Percentiles rank a stretch among this genome's conserved stretches.
Conservation (phyloP, 2,113 vertebrate species). For the Panthera uncia region DNA sequence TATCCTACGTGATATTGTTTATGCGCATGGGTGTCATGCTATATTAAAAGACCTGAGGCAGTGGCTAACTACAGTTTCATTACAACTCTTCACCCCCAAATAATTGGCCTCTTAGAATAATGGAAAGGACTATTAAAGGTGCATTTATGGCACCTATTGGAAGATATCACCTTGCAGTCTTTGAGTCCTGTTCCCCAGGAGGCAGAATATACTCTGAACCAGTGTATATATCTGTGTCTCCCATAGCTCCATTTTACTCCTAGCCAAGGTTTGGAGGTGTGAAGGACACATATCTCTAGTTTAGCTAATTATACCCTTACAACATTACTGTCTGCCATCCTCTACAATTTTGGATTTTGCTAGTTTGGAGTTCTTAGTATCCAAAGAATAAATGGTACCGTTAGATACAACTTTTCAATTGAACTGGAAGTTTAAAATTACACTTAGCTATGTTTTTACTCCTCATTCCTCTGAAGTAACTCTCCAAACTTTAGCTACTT, state of each 20-base stretch:
- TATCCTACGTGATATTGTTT: background rate
- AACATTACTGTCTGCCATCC: background rate
- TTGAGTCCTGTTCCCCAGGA: background rate
- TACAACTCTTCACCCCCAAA: background rate
- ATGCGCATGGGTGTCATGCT: background rate
- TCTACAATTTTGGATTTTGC: background rate
- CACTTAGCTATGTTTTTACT: background rate
- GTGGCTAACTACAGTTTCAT: background rate
- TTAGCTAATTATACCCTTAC: background rate
- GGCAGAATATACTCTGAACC: background rate
- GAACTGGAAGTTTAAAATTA: background rate
- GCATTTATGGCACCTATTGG: background rate
- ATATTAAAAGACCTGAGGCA: background rate
- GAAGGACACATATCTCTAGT: background rate
- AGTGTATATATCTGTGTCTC: background rate
- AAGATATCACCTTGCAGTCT: background rate
- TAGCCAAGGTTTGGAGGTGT: background rate
- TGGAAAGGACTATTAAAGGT: background rate
- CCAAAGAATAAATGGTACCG: background rate
- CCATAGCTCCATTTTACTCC: background rate
- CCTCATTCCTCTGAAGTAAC: background rate
- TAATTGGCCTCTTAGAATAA: background rate
- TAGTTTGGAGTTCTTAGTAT: background rate
- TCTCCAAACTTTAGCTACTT: background rate
- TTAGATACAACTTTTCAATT: background rate